Conservation (phyloP, 2,888 invertebrate species). For the Diarsia dahlii region DNA sequence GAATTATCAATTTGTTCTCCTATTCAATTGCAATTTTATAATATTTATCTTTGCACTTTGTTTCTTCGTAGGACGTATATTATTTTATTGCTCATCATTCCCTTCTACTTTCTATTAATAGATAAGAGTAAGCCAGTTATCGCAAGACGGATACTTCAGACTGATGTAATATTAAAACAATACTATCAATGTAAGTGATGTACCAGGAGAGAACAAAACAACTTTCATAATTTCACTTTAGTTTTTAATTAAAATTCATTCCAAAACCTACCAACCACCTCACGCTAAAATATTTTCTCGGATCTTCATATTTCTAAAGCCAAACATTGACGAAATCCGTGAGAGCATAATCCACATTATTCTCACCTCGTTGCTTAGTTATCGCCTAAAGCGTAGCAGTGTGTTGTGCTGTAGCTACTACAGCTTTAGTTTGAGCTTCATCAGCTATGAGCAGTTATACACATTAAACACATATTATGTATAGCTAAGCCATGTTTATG, state of each 20-base stretch:
- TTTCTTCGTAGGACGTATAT: background rate
- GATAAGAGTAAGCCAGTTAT: background rate
- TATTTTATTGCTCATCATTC: background rate
- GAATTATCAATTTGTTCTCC: conserved; percentile 34
- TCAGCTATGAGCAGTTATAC: conserved; percentile 53
- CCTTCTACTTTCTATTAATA: background rate
- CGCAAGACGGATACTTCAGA: background rate
- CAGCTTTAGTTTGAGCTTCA: conserved; percentile 54
- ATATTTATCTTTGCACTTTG: conserved; percentile 15
- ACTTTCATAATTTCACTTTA: background rate
- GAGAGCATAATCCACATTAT: conserved; percentile 46
- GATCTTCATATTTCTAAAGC: background rate
- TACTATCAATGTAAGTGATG: background rate
- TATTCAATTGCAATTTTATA: conserved; percentile 14
- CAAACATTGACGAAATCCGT: background rate
- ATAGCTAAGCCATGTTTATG: conserved; percentile 26
- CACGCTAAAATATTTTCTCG: background rate
- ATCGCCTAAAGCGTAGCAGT: conserved; percentile 60
- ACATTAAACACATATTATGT: conserved; percentile 35
- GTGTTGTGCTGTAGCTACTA: conserved; percentile 55
- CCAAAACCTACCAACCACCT: too few relatives aligned
- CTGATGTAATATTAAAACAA: background rate
- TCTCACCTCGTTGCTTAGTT: conserved; percentile 48
- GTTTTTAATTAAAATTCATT: too few relatives aligned
- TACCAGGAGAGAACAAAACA: background rate